A percentile compares a stretch with the other conserved stretches of the same genome.
Conservation (phyloP, 1,140 invertebrate species). For the Atopsyche davidsoni region DNA sequence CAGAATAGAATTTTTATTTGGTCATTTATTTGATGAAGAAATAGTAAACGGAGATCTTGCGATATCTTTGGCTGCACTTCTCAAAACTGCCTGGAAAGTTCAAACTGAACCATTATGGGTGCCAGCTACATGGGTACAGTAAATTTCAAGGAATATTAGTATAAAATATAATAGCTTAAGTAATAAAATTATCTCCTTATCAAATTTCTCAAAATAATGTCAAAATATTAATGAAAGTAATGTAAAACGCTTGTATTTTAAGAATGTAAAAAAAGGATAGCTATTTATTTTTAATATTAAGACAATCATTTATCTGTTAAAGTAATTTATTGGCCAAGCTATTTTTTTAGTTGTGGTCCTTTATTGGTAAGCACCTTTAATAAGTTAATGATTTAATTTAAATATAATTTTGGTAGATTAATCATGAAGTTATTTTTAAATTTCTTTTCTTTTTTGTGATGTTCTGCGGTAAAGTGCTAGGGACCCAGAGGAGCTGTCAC, state of each 20-base stretch:
- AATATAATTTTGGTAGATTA: too few relatives aligned
- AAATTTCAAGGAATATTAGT: slow-evolving; percentile 32
- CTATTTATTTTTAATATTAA: too few relatives aligned
- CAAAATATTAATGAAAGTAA: background rate
- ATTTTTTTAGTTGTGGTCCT: too few relatives aligned
- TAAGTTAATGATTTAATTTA: too few relatives aligned
- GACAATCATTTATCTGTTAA: background rate
- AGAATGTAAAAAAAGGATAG: too few relatives aligned
- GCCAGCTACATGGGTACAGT: slow-evolving; percentile 89
- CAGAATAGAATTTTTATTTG: slow-evolving; percentile 90
- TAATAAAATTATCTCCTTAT: background rate
- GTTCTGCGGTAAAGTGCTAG: too few relatives aligned
- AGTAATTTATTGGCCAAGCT: background rate
- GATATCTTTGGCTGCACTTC: slow-evolving; percentile 79
- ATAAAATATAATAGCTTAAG: background rate
- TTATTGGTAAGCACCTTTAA: too few relatives aligned
- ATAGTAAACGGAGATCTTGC: slow-evolving; percentile 88
- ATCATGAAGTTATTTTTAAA: too few relatives aligned
- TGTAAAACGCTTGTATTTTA: background rate
- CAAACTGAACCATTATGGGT: slow-evolving; percentile 96
- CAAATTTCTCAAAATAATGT: background rate
- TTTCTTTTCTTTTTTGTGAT: too few relatives aligned
- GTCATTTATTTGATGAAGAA: slow-evolving; percentile 90
- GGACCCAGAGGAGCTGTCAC: too few relatives aligned
- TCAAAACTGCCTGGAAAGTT: slow-evolving; percentile 73